These are phyloP conservation scores for Chloromyia formosa DNA, from an alignment of 2,888 invertebrate genomes.

Conservation along the genomic window DNA sequence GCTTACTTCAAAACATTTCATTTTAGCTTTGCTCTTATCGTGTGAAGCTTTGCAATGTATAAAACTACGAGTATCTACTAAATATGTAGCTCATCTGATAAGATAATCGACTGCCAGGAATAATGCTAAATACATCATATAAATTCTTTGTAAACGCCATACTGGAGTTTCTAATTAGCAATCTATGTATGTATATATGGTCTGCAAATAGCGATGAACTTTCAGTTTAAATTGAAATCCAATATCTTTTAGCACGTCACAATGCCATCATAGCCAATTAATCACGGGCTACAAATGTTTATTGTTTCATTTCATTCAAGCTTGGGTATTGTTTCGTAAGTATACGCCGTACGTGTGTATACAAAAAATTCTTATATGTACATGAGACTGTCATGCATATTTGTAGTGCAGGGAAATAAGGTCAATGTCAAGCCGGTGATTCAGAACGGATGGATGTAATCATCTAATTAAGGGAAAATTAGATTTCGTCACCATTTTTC, in stretches of 20 bases:
- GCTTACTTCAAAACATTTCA: conserved; percentile 15
- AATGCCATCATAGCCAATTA: background rate
- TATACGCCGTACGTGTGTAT: background rate
- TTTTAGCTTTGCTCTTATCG: background rate
- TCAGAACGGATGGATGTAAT: background rate
- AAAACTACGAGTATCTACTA: background rate
- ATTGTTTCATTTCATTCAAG: background rate
- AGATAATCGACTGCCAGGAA: background rate
- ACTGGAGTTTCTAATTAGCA: background rate
- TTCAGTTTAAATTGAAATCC: background rate
- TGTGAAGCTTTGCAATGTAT: background rate
- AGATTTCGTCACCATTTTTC: too few relatives aligned
- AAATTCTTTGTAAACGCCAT: background rate
- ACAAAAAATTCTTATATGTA: too few relatives aligned
- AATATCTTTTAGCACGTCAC: background rate
- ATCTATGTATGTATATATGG: background rate
- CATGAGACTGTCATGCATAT: too few relatives aligned
- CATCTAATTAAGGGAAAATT: too few relatives aligned
- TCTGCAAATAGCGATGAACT: background rate
- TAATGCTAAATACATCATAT: background rate
- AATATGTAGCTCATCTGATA: background rate
- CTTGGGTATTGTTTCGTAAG: background rate
- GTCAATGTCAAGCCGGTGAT: background rate
- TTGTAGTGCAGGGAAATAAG: background rate
- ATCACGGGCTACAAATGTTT: background rate